Percentiles rank a stretch among this genome's conserved stretches.
Evolutionary conservation across 2,113 vertebrate species (phyloP).

Genomic region (Calidris pugnax): DNA sequence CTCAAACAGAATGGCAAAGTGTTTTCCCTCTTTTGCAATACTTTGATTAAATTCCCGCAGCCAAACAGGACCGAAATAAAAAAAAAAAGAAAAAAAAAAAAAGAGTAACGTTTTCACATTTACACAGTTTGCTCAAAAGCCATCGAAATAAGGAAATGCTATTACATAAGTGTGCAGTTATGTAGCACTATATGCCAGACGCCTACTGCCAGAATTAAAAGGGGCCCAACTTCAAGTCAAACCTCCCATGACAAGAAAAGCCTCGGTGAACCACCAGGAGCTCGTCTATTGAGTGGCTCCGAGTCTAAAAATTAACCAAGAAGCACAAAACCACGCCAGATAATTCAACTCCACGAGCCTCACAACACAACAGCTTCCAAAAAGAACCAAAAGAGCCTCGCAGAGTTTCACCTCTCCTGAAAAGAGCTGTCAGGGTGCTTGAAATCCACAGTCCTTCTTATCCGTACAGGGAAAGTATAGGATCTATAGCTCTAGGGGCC

Average conservation of each 20-base stretch:
- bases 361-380: rapidly evolving
- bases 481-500: rapidly evolving
- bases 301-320: background rate
- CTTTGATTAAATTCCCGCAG: background rate
- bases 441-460: background rate
- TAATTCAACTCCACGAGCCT: background rate
- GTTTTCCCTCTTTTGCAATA: constrained; percentile 19
- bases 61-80: constrained; percentile 21
- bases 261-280: background rate
- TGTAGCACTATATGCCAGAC: constrained; percentile 7
- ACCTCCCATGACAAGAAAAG: constrained; percentile 59
- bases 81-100: constrained; percentile 46
- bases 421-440: background rate
- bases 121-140: constrained; percentile 46
- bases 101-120: constrained; percentile 8
- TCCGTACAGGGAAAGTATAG: background rate
- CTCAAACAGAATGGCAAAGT: background rate
- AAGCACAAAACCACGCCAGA: background rate
- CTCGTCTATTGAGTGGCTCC: background rate
- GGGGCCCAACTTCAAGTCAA: constrained; percentile 62
- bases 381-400: background rate
- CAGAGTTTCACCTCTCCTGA: background rate
- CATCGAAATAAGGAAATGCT: constrained; percentile 16
- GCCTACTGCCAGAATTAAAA: constrained; percentile 52
- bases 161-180: constrained; percentile 58